A percentile compares a stretch with the other conserved stretches of the same genome.
These are phyloP conservation scores for Teleogryllus oceanicus DNA, from an alignment of 2,888 invertebrate species.

Conservation along the genomic window DNA sequence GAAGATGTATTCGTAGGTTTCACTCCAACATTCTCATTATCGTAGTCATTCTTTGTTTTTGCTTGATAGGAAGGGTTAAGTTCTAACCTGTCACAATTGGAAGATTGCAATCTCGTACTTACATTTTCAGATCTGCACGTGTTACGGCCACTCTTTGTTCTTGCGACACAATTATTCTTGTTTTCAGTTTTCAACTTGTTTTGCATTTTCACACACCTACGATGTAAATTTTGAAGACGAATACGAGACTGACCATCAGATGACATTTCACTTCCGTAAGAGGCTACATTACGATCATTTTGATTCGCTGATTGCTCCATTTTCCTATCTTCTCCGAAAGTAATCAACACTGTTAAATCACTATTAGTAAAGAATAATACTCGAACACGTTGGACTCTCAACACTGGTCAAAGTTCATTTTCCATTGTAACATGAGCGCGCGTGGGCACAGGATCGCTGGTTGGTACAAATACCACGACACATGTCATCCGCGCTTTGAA, in stretches of 20 bases:
- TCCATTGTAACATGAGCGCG: no score
- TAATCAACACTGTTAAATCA: not conserved
- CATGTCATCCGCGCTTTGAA: no score
- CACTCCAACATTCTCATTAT: not conserved
- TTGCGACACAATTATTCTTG: constrained; percentile 31
- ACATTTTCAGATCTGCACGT: not conserved
- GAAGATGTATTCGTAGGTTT: not conserved
- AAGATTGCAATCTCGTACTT: not conserved
- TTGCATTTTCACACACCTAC: constrained; percentile 1
- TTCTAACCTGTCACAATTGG: not conserved
- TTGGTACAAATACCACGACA: no score
- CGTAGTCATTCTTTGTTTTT: constrained; percentile 44
- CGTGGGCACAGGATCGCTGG: no score
- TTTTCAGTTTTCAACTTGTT: constrained; percentile 38
- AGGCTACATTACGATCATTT: constrained; percentile 58
- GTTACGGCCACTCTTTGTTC: constrained; percentile 37
- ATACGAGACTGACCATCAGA: constrained; percentile 50
- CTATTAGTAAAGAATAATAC: not conserved
- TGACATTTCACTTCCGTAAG: constrained; percentile 53
- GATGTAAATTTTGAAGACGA: constrained; percentile 41
- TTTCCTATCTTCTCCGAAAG: constrained; percentile 41
- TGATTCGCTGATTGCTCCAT: constrained; percentile 57
- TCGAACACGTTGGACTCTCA: not conserved
- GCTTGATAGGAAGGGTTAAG: not conserved
- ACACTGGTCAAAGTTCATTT: no score